These are phyloP conservation scores for Parasteatoda tepidariorum DNA, from an alignment of 1,140 invertebrate genomes.

Conservation along the genomic window DNA sequence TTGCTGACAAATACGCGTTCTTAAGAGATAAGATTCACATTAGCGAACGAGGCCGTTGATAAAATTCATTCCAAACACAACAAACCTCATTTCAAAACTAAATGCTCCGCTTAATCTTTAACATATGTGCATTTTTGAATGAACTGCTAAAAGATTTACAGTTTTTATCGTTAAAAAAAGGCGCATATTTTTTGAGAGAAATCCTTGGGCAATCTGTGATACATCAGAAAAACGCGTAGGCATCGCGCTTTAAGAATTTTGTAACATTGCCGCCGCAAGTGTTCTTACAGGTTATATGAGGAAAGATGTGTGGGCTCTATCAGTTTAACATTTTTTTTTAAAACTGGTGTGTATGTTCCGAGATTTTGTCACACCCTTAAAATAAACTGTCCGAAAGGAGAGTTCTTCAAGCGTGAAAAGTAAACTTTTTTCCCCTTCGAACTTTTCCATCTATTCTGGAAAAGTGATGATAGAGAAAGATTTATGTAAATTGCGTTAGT, in stretches of 20 bases:
- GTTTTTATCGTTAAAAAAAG: too few species aligned
- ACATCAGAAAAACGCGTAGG: conserved; percentile 30
- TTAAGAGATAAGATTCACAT: too few species aligned
- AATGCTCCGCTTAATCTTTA: too few species aligned
- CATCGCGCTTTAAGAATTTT: conserved; percentile 15
- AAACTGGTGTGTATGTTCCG: conserved; percentile 3
- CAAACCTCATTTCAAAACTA: too few species aligned
- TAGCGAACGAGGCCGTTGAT: too few species aligned
- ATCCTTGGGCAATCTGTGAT: conserved; percentile 24
- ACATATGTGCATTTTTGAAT: too few species aligned
- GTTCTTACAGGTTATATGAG: conserved; percentile 16
- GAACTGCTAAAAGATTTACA: too few species aligned
- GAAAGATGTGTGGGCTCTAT: conserved; percentile 38
- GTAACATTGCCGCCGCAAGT: conserved; percentile 6
- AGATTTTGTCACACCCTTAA: conserved; percentile 37
- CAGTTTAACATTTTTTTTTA: conserved; percentile 5
- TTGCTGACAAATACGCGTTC: too few species aligned
- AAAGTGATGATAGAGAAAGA: background rate
- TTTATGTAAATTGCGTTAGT: too few species aligned
- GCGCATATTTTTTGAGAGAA: too few species aligned
- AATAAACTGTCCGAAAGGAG: background rate
- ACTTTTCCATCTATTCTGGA: background rate
- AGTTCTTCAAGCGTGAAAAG: background rate
- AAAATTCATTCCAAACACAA: too few species aligned
- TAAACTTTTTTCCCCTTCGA: background rate